Evolutionary conservation across 2,888 invertebrate genomes (phyloP).

Genomic region (Drosophila rubida): DNA sequence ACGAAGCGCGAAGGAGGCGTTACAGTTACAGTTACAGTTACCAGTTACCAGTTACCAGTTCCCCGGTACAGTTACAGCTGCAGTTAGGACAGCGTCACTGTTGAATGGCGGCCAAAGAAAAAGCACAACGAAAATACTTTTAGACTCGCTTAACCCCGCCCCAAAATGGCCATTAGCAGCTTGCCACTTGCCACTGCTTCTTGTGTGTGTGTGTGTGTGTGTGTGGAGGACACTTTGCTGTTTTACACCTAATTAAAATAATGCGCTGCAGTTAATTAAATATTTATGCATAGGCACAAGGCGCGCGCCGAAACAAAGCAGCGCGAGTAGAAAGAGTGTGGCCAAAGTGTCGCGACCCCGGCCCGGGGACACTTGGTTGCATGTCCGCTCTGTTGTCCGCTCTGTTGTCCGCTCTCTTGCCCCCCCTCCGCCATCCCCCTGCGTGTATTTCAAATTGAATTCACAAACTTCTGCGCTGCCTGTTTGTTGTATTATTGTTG

Average conservation of each 20-base stretch:
- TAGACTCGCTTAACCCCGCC: constrained; percentile 32
- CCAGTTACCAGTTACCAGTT: constrained; percentile 11
- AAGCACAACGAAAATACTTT: constrained; percentile 32
- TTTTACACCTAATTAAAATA: constrained; percentile 86
- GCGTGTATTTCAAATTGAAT: constrained; percentile 76
- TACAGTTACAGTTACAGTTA: constrained; percentile 22
- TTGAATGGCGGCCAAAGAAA: constrained; percentile 50
- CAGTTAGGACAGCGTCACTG: constrained; percentile 12
- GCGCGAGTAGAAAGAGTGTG: not conserved
- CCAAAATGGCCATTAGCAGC: constrained; percentile 14
- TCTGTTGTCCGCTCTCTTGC: constrained; percentile 48
- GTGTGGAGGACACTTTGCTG: constrained; percentile 64
- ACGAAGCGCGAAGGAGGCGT: constrained; percentile 39
- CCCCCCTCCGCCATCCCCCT: too few species aligned
- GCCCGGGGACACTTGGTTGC: constrained; percentile 31
- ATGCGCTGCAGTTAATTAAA: constrained; percentile 86
- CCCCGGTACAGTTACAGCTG: constrained; percentile 6
- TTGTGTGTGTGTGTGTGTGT: constrained; percentile 19
- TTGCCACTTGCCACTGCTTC: constrained; percentile 1
- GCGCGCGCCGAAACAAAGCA: constrained; percentile 19
- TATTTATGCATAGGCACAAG: constrained; percentile 83
- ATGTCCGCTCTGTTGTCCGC: constrained; percentile 30
- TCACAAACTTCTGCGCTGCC: constrained; percentile 64
- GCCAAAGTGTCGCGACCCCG: constrained; percentile 50
- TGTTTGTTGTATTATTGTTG: constrained; percentile 50